Evolutionary conservation across 2,113 vertebrate species (phyloP).

Genomic region (Grammomys surdaster): DNA sequence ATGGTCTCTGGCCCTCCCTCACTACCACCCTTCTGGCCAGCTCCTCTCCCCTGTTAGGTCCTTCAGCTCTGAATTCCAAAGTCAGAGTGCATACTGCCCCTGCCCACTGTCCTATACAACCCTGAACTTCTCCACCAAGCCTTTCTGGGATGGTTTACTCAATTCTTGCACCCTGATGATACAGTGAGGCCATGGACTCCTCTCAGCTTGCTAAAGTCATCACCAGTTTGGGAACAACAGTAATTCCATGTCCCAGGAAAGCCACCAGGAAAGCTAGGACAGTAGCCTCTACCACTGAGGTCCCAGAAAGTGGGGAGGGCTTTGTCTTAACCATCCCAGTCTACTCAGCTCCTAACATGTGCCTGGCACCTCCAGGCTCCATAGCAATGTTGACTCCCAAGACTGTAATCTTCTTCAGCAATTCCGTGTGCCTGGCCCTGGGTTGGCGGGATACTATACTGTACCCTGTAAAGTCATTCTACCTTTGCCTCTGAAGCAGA

Average conservation of each 20-base stretch:
- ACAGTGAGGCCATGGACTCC: not conserved
- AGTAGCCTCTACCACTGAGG: not conserved
- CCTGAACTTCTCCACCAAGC: not conserved
- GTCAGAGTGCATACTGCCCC: not conserved
- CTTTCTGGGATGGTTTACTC: not conserved
- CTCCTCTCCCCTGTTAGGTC: not conserved
- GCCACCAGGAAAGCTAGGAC: not conserved
- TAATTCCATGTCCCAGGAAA: not conserved
- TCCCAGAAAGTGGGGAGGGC: not conserved
- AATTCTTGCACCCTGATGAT: not conserved
- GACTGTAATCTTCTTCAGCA: not conserved
- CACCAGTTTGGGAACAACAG: not conserved
- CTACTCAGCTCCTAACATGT: not conserved
- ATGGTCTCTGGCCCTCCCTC: not conserved
- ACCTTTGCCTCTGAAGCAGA: not conserved
- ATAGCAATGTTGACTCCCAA: not conserved
- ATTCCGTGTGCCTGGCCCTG: not conserved
- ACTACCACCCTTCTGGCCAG: not conserved
- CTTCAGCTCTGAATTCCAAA: not conserved
- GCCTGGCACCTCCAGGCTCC: not conserved
- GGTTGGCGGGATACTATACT: not conserved
- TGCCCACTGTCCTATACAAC: not conserved
- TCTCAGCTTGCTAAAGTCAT: accelerated
- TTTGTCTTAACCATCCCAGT: not conserved
- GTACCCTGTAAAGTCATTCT: not conserved